Conservation (phyloP, 2,797 vertebrate species). For the Arnoldichthys spilopterus region DNA sequence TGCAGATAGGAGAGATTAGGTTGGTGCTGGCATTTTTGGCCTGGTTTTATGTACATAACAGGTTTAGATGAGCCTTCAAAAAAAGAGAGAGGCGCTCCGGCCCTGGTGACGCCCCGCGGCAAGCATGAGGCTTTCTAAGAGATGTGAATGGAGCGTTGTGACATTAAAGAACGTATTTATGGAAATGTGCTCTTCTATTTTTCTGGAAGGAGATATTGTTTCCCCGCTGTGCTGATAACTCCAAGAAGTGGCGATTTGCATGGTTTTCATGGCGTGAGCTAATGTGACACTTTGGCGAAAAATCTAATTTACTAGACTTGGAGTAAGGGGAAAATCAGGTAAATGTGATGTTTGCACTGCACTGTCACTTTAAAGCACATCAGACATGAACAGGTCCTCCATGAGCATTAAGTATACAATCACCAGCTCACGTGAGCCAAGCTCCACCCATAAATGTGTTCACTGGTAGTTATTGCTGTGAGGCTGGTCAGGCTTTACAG, state of each 20-base stretch:
- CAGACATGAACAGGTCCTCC: not conserved
- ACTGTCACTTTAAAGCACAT: not conserved
- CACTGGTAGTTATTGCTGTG: not conserved
- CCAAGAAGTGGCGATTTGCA: conserved; percentile 68
- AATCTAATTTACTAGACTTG: not conserved
- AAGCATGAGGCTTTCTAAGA: conserved; percentile 61
- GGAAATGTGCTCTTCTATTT: conserved; percentile 63
- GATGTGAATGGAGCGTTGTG: conserved; percentile 63
- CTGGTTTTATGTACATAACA: conserved; percentile 76
- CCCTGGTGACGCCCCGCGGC: conserved; percentile 9
- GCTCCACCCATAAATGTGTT: not conserved
- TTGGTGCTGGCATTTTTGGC: conserved; percentile 71
- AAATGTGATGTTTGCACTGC: not conserved
- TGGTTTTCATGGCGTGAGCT: conserved; percentile 55
- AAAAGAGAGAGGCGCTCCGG: conserved; percentile 60
- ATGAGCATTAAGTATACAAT: too few species aligned
- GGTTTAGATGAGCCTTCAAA: conserved; percentile 71
- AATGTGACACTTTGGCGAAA: not conserved
- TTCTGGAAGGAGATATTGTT: conserved; percentile 57
- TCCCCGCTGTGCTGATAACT: conserved; percentile 49
- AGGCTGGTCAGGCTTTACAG: not conserved
- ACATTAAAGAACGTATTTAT: conserved; percentile 62
- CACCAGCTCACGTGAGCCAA: not conserved
- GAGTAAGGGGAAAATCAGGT: not conserved
- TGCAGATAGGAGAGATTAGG: conserved; percentile 70